A percentile compares a stretch with the other conserved stretches of the same genome.
These are phyloP conservation scores for Schizopygopsis malacanthus DNA, from an alignment of 2,797 vertebrate genomes.

Conservation along the genomic window DNA sequence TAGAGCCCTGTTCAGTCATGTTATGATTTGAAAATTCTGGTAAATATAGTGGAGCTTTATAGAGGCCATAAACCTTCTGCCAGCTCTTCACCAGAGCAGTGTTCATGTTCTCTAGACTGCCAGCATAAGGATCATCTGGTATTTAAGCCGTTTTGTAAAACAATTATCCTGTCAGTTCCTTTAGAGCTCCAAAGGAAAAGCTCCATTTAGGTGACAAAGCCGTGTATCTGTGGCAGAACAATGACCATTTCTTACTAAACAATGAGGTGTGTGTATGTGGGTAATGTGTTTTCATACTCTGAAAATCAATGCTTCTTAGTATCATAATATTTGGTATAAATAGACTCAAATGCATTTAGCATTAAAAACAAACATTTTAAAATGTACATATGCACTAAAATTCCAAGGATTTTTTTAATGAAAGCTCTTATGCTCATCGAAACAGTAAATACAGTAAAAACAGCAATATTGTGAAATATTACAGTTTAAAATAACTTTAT, in stretches of 20 bases:
- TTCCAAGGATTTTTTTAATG: background rate
- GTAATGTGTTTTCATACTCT: constrained; percentile 36
- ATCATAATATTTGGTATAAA: constrained; percentile 14
- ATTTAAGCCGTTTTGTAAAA: constrained; percentile 64
- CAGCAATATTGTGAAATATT: background rate
- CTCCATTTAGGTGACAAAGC: constrained; percentile 67
- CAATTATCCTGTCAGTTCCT: constrained; percentile 61
- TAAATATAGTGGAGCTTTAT: constrained; percentile 10
- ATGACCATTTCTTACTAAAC: constrained; percentile 49
- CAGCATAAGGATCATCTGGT: constrained; percentile 51
- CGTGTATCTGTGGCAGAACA: constrained; percentile 62
- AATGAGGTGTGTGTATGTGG: constrained; percentile 41
- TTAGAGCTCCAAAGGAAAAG: constrained; percentile 52
- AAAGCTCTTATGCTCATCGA: background rate
- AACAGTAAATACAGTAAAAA: background rate
- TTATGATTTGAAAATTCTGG: background rate
- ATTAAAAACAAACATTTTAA: background rate
- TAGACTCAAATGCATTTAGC: background rate
- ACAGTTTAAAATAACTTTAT: background rate
- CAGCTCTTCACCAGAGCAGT: constrained; percentile 27
- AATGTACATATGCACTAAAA: background rate
- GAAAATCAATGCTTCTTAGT: background rate
- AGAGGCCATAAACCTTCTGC: background rate
- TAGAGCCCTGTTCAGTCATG: too few relatives aligned
- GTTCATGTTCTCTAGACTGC: constrained; percentile 41